Conservation (phyloP, 2,113 vertebrate species). For the Embiotoca jacksoni region DNA sequence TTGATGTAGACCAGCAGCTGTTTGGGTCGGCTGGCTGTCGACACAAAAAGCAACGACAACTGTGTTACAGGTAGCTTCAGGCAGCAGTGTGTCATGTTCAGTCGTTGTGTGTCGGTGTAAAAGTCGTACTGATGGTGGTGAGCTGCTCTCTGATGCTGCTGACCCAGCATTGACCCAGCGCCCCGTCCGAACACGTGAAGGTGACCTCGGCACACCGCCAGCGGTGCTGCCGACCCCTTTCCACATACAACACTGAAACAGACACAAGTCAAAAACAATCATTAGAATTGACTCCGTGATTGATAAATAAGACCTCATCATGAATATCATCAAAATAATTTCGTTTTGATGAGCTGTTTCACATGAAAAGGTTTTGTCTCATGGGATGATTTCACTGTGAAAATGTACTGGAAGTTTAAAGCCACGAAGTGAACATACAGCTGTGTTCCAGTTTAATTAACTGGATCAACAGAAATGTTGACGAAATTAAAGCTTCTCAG, state of each 20-base stretch:
- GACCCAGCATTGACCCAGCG: conserved; percentile 90
- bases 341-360: no score
- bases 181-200: conserved; percentile 87
- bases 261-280: not conserved
- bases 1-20: conserved; percentile 96
- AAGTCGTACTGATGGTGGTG: conserved; percentile 87
- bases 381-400: no score
- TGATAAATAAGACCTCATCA: no score
- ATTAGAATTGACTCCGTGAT: not conserved
- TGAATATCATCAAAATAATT: no score
- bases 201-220: conserved; percentile 92
- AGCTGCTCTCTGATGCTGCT: conserved; percentile 88
- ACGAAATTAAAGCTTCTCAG: no score
- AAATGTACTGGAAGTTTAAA: no score
- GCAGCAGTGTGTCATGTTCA: not conserved
- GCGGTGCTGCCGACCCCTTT: conserved; percentile 87
- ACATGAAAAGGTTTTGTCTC: no score
- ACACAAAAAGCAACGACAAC: conserved; percentile 16
- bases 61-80: not conserved
- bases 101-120: not conserved
- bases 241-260: conserved; percentile 89
- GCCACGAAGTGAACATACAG: no score
- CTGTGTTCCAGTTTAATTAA: no score
- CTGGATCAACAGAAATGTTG: no score
- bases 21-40: conserved; percentile 89